Conservation (phyloP, 1,140 invertebrate genomes). For the Leptinotarsa lineolata region DNA sequence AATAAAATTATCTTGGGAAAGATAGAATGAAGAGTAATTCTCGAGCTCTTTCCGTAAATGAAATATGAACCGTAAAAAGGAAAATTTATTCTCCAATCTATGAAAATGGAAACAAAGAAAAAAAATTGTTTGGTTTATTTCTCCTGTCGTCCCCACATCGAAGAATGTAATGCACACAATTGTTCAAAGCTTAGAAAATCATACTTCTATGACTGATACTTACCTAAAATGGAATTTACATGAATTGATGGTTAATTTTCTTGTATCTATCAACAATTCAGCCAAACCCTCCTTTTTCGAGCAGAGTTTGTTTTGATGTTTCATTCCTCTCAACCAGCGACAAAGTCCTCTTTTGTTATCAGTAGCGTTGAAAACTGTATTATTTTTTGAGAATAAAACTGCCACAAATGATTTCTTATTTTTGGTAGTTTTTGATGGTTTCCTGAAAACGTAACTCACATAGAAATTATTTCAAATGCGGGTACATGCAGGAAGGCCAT, state of each 20-base stretch:
- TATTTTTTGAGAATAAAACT: conserved; percentile 35
- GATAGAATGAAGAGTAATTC: too few relatives aligned
- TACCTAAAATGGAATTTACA: conserved; percentile 55
- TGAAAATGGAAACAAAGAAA: too few relatives aligned
- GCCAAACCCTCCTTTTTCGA: conserved; percentile 60
- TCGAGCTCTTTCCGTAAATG: too few relatives aligned
- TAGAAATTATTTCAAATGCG: background rate
- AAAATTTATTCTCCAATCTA: too few relatives aligned
- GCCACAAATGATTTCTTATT: conserved; percentile 34
- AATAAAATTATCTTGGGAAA: too few relatives aligned
- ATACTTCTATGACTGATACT: background rate
- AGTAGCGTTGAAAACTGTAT: conserved; percentile 26
- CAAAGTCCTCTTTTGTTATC: conserved; percentile 40
- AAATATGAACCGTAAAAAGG: too few relatives aligned
- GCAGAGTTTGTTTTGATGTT: conserved; percentile 62
- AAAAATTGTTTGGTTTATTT: too few relatives aligned
- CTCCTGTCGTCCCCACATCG: too few relatives aligned
- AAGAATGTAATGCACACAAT: too few relatives aligned
- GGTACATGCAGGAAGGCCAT: too few relatives aligned
- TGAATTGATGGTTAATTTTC: conserved; percentile 60
- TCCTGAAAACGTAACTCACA: background rate
- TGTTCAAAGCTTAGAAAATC: too few relatives aligned
- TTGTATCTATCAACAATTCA: conserved; percentile 59
- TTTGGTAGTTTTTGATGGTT: conserved; percentile 1
- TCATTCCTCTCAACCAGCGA: conserved; percentile 73